Evolutionary conservation across 2,797 vertebrate genomes (phyloP).

Genomic region (Poeciliopsis gracilis): DNA sequence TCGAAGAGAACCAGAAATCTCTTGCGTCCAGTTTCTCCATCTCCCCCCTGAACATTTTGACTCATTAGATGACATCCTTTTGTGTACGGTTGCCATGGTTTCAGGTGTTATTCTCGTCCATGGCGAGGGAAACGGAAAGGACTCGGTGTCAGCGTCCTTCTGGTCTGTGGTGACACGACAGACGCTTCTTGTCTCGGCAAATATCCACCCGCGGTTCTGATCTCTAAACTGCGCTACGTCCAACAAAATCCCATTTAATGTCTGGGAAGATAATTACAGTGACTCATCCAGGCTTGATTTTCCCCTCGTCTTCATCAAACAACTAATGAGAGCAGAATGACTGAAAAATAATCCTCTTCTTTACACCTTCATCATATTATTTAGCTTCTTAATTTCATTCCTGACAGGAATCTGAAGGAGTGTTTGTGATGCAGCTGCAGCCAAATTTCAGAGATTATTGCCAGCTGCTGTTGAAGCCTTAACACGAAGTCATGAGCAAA

Average conservation of each 20-base stretch:
- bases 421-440: constrained; percentile 49
- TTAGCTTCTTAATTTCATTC: constrained; percentile 18
- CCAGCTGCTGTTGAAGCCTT: constrained; percentile 50
- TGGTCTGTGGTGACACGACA: constrained; percentile 18
- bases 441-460: constrained; percentile 63
- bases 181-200: background rate
- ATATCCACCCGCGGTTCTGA: background rate
- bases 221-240: constrained; percentile 1
- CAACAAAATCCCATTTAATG: background rate
- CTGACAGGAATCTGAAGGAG: constrained; percentile 29
- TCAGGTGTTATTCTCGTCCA: constrained; percentile 9
- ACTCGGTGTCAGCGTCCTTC: constrained; percentile 1
- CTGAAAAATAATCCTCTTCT: constrained; percentile 18
- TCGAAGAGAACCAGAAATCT: background rate
- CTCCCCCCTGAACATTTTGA: background rate
- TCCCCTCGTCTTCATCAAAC: constrained; percentile 9
- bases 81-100: constrained; percentile 30
- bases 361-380: constrained; percentile 11
- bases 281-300: constrained; percentile 3
- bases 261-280: background rate
- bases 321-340: background rate
- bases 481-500: constrained; percentile 17
- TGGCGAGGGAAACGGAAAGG: constrained; percentile 1
- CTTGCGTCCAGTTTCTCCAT: background rate
- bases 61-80: background rate